These are phyloP conservation scores for Smittia aterrima DNA, from an alignment of 2,888 invertebrate species.

Conservation along the genomic window DNA sequence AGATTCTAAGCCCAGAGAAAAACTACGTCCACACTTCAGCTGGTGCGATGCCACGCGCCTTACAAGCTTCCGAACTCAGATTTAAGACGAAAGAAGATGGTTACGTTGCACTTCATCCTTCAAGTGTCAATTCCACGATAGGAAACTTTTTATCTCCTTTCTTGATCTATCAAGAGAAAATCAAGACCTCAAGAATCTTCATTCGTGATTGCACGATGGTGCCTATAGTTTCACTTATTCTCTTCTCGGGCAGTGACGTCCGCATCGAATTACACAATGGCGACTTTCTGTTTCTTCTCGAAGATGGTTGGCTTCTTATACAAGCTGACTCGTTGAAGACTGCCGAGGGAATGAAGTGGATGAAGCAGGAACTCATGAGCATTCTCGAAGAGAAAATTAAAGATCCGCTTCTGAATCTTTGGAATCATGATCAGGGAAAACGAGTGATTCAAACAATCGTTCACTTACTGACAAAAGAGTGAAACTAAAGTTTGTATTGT, in stretches of 20 bases:
- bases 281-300: conserved; percentile 69
- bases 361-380: conserved; percentile 71
- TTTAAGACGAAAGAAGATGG: conserved; percentile 75
- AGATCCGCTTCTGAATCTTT: conserved; percentile 72
- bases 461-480: conserved; percentile 64
- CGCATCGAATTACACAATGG: conserved; percentile 72
- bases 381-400: conserved; percentile 81
- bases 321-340: conserved; percentile 71
- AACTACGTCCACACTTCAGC: conserved; percentile 69
- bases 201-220: conserved; percentile 80
- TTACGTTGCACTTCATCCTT: conserved; percentile 71
- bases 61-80: conserved; percentile 67
- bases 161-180: conserved; percentile 78
- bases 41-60: conserved; percentile 71
- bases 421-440: conserved; percentile 71
- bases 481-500: conserved; percentile 42
- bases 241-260: conserved; percentile 71
- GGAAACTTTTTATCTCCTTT: conserved; percentile 71
- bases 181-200: conserved; percentile 75
- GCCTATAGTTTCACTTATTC: conserved; percentile 68
- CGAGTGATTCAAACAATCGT: conserved; percentile 74
- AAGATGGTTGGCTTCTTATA: conserved; percentile 80
- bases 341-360: conserved; percentile 78
- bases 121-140: conserved; percentile 68
- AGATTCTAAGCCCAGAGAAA: conserved; percentile 68